These are phyloP conservation scores for Acrobasis suavella DNA, from an alignment of 2,888 invertebrate genomes.

Conservation along the genomic window DNA sequence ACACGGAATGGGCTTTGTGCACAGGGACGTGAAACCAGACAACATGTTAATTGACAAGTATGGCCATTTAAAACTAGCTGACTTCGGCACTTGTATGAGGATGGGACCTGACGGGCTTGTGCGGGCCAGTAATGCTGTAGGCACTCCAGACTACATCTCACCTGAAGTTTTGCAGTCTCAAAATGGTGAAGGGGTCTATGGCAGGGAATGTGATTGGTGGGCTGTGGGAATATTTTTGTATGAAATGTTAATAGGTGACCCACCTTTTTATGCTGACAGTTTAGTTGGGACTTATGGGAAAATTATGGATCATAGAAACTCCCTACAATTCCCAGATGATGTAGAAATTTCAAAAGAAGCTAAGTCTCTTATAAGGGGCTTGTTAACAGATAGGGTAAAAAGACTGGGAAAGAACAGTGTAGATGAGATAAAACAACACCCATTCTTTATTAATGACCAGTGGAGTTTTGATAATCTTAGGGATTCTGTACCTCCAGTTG, in stretches of 20 bases:
- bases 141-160: conserved; percentile 99
- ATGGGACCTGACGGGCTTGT: conserved; percentile 98
- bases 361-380: conserved; percentile 94
- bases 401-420: conserved; percentile 96
- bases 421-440: conserved; percentile 96
- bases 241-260: conserved; percentile 99
- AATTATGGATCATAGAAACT: conserved; percentile 99
- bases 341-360: conserved; percentile 95
- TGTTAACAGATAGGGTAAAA: conserved; percentile 94
- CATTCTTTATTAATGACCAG: conserved; percentile 97
- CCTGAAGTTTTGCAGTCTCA: conserved; percentile 99
- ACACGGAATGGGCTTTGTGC: conserved; percentile 98
- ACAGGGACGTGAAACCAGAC: conserved; percentile 99
- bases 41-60: conserved; percentile 98
- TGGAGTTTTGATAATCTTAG: conserved; percentile 99
- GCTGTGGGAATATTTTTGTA: conserved; percentile 99
- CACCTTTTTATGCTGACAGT: conserved; percentile 99
- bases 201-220: conserved; percentile 99
- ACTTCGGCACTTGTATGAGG: conserved; percentile 99
- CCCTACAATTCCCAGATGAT: conserved; percentile 97
- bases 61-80: conserved; percentile 99
- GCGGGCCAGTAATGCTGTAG: conserved; percentile 98
- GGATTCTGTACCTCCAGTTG: conserved; percentile 97
- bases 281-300: conserved; percentile 99
- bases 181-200: conserved; percentile 97